phyloP scores from a whole-genome alignment of 2,797 vertebrate species.

The Sebastes miniatus region DNA sequence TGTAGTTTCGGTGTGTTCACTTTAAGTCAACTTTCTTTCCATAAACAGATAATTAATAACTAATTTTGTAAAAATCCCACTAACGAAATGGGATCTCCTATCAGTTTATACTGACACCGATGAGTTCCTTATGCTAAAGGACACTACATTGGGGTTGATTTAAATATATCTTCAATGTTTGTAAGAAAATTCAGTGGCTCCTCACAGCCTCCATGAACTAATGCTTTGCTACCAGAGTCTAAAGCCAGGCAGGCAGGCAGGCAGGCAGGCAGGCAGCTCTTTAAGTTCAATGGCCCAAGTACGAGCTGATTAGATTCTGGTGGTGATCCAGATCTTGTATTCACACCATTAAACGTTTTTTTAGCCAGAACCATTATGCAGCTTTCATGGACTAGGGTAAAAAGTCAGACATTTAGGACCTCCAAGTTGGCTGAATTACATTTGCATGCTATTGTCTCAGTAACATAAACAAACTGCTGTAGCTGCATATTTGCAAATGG shows the following conservation, averaged over 20 bases:
- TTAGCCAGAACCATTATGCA: neutral
- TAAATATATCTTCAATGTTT: neutral
- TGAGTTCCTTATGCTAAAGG: neutral
- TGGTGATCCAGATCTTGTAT: neutral
- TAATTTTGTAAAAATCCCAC: neutral
- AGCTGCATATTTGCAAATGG: neutral
- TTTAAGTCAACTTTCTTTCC: neutral
- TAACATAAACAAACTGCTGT: neutral
- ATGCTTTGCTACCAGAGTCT: neutral
- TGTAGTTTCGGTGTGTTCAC: neutral
- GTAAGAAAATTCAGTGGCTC: neutral
- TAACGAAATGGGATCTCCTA: neutral
- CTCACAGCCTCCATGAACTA: neutral
- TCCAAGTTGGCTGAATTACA: neutral
- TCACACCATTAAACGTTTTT: neutral
- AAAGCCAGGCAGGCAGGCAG: neutral
- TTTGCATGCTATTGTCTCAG: neutral
- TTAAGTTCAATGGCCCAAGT: neutral
- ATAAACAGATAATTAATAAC: too few relatives aligned
- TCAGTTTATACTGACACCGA: neutral
- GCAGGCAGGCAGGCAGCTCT: neutral
- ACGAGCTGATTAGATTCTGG: conserved; percentile 7
- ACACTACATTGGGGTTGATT: neutral
- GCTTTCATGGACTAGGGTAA: neutral
- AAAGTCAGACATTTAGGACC: neutral